Evolutionary conservation across 2,888 invertebrate species (phyloP), one percentile per base, ranked within the genome.

Genomic region (Tetrapedia diversipes): DNA sequence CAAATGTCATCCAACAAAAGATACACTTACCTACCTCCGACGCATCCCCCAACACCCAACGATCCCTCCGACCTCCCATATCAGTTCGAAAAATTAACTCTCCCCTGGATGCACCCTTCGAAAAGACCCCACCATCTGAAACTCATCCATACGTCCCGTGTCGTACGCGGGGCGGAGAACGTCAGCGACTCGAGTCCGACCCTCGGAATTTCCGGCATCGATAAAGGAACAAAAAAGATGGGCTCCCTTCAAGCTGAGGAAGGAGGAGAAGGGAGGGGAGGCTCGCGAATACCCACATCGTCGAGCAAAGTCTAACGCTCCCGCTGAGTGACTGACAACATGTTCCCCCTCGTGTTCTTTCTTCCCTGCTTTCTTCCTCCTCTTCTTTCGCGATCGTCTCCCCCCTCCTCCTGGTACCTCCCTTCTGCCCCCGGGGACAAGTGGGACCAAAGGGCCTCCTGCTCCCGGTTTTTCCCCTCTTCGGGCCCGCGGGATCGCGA

Each of bases 311-410:
- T 59, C 76, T 74, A 82, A 84, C 80, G 79, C 79, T 84, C 75
- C 81, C 66, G 77, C 81, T 77, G 83, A 86, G 86, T 85, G 87
- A 86, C 84, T 85, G 87, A 87, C 86, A 86, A 86, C 79, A 83
- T 85, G 87, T 88, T 84, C 71, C 79, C 83, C 75, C 83, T 53
- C 54, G 61, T 69, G 66, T 71, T 61, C 70, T 70, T 60, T 72
- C 71, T 81, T 64, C 53, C 56, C 34, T 45, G 41, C 43, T 77
- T 66, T 64, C 60, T 65, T 67, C 37, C 39, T 54, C 24, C 57
- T 14, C 39, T 32, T 72, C 67, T 76, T 53, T 41, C 63, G 51
- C 51, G 66, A 45, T 57, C 41, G 53, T n/a, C 43, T 32, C 29
- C 16, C 32, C 39, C 51, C 56, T 43, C 53, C 47, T 49, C 68